phyloP scores from a whole-genome alignment of 2,888 invertebrate genomes.

The Gymnoscelis rufifasciata region DNA sequence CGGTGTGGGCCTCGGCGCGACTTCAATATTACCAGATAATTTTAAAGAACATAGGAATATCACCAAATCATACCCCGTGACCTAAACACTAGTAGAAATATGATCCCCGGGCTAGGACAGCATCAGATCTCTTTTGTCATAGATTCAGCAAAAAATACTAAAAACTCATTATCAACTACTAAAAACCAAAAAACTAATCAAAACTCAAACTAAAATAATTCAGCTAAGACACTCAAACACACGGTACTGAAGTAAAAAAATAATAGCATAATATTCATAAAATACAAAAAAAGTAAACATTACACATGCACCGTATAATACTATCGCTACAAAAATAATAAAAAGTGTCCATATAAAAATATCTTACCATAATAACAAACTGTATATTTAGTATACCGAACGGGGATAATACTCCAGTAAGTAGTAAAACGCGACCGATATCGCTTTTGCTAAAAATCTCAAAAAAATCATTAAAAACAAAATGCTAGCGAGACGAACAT shows the following conservation, averaged over 20 bases:
- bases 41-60: constrained; percentile 58
- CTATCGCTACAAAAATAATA: constrained; percentile 76
- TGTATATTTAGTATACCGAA: constrained; percentile 72
- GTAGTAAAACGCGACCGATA: constrained; percentile 42
- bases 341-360: constrained; percentile 70
- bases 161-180: constrained; percentile 75
- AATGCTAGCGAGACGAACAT: constrained; percentile 73
- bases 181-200: constrained; percentile 64
- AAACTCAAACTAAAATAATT: constrained; percentile 78
- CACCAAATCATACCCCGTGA: constrained; percentile 63
- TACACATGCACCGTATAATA: constrained; percentile 77
- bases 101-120: constrained; percentile 45
- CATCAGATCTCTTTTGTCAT: constrained; percentile 82
- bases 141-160: constrained; percentile 75
- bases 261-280: constrained; percentile 72
- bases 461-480: constrained; percentile 56
- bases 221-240: constrained; percentile 77
- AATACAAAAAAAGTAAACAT: constrained; percentile 55
- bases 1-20: constrained; percentile 51
- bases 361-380: constrained; percentile 77
- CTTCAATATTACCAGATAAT: constrained; percentile 63
- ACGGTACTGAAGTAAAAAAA: constrained; percentile 70
- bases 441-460: constrained; percentile 50
- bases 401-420: constrained; percentile 69
- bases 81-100: constrained; percentile 65